Evolutionary conservation across 2,888 invertebrate genomes (phyloP), one percentile per base, ranked within the genome.

Genomic region (Podotricha telesiphe): DNA sequence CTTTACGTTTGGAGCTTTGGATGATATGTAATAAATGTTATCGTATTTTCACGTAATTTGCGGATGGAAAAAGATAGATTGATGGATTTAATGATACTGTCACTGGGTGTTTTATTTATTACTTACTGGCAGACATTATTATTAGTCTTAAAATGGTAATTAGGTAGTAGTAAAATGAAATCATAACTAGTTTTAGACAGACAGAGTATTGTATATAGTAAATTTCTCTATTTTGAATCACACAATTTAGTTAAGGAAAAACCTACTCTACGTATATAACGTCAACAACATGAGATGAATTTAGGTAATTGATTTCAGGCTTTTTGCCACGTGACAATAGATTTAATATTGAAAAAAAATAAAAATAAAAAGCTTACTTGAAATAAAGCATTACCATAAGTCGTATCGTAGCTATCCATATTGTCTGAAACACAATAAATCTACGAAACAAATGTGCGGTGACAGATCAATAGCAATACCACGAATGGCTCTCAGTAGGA

Each of bases 401-500:
- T 34, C 10, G 45, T 13, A 45, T 45, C 10, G 53, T 13, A 45
- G 19, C 72, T 75, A 76, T 76, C 74, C 80, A 83, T 81, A 79
- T 73, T 53, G 66, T 69, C 68, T 76, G 75, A 77, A 77, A 79
- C 76, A 76, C 77, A 77, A 83, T 84, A 84, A 78, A 79, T 78
- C 76, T 69, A 71, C 72, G 65, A 75, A 73, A 77, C 75, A 76
- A 75, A 76, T 76, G 78, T 76, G 74, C 79, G 81, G 79, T 80
- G 82, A 84, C 83, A 81, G 77, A 78, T 75, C 79, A 81, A 82
- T 86, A 84, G 81, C 82, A 80, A 80, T 71, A 71, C 74, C 75
- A 69, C 77, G 79, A 84, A 83, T 83, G 78, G 80, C 78, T 76
- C 86, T 84, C 85, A 74, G 82, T 81, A 80, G 83, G 79, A 81